phyloP scores from a whole-genome alignment of 2,888 invertebrate species.

The Tuta absoluta region DNA sequence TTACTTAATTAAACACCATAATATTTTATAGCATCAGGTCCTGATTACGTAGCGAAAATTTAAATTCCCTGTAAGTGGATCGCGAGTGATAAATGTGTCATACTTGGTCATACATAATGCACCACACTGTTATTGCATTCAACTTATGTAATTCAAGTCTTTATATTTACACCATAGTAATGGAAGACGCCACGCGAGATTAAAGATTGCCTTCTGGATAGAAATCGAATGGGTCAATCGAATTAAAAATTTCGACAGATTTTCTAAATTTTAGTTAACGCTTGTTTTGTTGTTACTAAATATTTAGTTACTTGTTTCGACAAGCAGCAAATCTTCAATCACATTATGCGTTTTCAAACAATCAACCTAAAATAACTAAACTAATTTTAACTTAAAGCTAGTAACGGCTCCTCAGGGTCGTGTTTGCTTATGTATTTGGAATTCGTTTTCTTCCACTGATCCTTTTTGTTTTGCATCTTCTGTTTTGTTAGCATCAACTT shows the following conservation, averaged over 20 bases:
- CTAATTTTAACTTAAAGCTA: conserved; percentile 83
- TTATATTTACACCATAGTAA: conserved; percentile 57
- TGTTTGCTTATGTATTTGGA: conserved; percentile 66
- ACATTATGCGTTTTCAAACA: conserved; percentile 23
- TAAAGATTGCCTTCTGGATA: conserved; percentile 13
- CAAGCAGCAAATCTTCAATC: conserved; percentile 13
- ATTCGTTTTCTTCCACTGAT: conserved; percentile 71
- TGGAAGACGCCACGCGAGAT: conserved; percentile 19
- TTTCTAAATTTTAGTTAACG: conserved; percentile 15
- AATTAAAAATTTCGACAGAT: conserved; percentile 20
- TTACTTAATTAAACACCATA: conserved; percentile 7
- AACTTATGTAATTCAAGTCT: conserved; percentile 72
- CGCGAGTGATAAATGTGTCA: conserved; percentile 10
- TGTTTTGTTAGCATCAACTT: conserved; percentile 82
- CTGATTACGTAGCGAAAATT: conserved; percentile 13
- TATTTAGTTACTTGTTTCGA: conserved; percentile 1
- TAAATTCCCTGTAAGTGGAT: conserved; percentile 12
- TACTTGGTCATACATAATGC: conserved; percentile 15
- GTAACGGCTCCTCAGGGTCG: conserved; percentile 83
- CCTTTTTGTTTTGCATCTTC: conserved; percentile 66
- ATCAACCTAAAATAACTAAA: conserved; percentile 29
- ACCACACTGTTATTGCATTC: conserved; percentile 18
- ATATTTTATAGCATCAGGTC: conserved; percentile 11
- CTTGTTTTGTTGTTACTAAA: conserved; percentile 10
- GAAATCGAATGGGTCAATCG: conserved; percentile 11